These are phyloP conservation scores for Dendrolimus houi DNA, from an alignment of 2,888 invertebrate genomes.

Conservation along the genomic window DNA sequence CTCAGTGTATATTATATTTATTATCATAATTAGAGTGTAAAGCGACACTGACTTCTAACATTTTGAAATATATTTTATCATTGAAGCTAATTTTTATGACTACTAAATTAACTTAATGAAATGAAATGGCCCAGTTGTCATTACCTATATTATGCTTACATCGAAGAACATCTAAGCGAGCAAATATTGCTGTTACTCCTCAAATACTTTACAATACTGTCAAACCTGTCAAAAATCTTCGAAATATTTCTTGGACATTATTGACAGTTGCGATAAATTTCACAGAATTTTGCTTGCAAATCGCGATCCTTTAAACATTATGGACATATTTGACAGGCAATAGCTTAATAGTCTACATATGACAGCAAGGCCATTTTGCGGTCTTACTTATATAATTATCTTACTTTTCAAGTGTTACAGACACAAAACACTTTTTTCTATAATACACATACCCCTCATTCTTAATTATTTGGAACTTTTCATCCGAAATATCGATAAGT, in stretches of 20 bases:
- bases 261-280: too few relatives aligned
- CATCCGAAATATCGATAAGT: too few relatives aligned
- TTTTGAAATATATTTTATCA: conserved; percentile 52
- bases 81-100: conserved; percentile 55
- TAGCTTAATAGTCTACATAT: background rate
- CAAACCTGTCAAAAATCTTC: background rate
- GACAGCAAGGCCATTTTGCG: conserved; percentile 27
- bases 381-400: conserved; percentile 26
- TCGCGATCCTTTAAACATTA: background rate
- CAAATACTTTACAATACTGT: background rate
- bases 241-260: background rate
- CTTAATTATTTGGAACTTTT: background rate
- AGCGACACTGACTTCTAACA: conserved; percentile 69
- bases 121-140: too few relatives aligned
- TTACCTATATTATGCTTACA: too few relatives aligned
- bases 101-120: too few relatives aligned
- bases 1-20: conserved; percentile 44
- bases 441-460: background rate
- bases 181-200: too few relatives aligned
- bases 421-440: conserved; percentile 40
- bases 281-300: too few relatives aligned
- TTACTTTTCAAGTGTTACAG: conserved; percentile 47
- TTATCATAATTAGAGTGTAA: conserved; percentile 51
- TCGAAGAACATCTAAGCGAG: too few relatives aligned
- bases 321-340: background rate